Evolutionary conservation across 2,888 invertebrate species (phyloP).

Genomic region (Drosophila parthenogenetica): DNA sequence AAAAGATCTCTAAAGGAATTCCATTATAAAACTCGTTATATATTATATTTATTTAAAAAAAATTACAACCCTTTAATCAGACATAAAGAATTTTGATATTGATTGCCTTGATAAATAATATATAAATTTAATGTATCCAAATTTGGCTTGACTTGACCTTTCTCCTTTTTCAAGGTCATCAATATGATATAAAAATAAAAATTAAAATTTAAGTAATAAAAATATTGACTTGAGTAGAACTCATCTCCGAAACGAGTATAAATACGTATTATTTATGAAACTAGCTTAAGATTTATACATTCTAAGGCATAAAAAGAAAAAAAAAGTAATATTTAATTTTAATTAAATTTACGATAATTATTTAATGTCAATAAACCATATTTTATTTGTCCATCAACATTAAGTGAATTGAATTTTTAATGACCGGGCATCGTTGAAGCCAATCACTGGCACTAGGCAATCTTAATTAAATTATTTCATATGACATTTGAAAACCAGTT

Average conservation of each 20-base stretch:
- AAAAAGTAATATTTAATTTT: background rate
- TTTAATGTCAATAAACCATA: constrained; percentile 1
- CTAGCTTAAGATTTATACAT: background rate
- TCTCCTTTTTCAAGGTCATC: background rate
- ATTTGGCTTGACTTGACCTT: no score
- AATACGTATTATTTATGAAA: background rate
- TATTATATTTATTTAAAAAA: no score
- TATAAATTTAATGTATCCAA: no score
- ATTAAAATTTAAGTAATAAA: background rate
- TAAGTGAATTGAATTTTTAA: constrained; percentile 6
- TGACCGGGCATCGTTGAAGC: constrained; percentile 8
- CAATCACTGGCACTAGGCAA: constrained; percentile 23
- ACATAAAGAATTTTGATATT: no score
- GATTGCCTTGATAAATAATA: no score
- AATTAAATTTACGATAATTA: background rate
- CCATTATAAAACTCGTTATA: no score
- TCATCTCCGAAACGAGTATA: background rate
- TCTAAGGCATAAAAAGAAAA: background rate
- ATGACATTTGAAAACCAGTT: constrained; percentile 61
- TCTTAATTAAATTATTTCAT: constrained; percentile 37
- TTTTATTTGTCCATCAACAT: background rate
- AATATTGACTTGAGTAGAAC: background rate
- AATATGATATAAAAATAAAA: constrained; percentile 2
- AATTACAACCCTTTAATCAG: no score
- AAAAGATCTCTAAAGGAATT: no score